These are phyloP conservation scores for Catharus minimus DNA, from an alignment of 2,113 vertebrate species.

Conservation along the genomic window DNA sequence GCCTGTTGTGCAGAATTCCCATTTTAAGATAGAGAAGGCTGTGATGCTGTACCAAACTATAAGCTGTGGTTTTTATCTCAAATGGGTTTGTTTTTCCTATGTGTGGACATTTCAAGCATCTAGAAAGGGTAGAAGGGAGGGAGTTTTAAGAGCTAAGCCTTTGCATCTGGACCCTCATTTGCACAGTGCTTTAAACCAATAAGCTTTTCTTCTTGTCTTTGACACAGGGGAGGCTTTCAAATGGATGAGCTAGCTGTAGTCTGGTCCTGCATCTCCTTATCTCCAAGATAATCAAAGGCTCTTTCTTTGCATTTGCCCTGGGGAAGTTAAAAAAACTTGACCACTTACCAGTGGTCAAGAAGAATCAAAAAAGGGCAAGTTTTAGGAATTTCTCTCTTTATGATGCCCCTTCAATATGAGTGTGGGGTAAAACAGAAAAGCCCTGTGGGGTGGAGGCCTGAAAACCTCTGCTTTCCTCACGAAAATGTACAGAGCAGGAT, in stretches of 20 bases:
- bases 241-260: background rate
- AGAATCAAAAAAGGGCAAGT: background rate
- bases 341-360: background rate
- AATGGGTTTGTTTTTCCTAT: background rate
- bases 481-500: rapidly evolving
- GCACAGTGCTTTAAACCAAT: background rate
- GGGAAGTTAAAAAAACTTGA: background rate
- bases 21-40: background rate
- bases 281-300: background rate
- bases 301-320: background rate
- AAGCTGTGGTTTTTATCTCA: background rate
- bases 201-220: background rate
- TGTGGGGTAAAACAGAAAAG: background rate
- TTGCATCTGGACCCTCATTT: background rate
- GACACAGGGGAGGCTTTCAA: background rate
- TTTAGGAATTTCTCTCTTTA: background rate
- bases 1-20: background rate
- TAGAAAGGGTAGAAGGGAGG: background rate
- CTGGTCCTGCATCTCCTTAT: background rate
- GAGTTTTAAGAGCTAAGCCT: background rate
- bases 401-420: background rate
- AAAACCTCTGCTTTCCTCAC: background rate
- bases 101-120: background rate
- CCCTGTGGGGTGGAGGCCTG: rapidly evolving
- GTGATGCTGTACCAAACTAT: background rate